These are phyloP conservation scores for Malurus elegans DNA, from an alignment of 2,113 vertebrate genomes.

Conservation along the genomic window DNA sequence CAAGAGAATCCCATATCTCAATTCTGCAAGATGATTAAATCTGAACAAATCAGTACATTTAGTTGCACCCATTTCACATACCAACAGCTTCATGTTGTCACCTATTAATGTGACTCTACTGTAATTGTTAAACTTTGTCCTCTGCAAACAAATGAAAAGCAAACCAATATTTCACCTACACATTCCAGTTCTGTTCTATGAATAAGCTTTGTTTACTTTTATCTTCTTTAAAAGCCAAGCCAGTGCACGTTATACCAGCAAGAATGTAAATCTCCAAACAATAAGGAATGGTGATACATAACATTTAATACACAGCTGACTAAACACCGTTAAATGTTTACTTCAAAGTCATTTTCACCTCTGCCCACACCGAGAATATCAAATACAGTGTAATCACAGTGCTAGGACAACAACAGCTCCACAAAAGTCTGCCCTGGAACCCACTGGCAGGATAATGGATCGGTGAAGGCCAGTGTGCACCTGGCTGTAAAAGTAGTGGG, in stretches of 20 bases:
- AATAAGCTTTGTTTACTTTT: not conserved
- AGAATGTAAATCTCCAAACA: constrained; percentile 10
- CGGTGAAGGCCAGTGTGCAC: not conserved
- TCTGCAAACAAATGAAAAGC: not conserved
- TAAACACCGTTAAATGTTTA: not conserved
- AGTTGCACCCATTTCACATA: not conserved
- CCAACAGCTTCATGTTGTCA: not conserved
- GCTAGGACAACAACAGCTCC: not conserved
- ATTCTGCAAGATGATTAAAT: not conserved
- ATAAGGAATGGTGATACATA: not conserved
- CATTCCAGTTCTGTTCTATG: not conserved
- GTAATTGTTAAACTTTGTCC: not conserved
- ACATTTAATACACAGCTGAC: not conserved
- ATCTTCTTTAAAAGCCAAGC: not conserved
- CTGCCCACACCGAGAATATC: not conserved
- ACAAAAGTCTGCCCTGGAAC: not conserved
- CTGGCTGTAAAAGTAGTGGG: not conserved
- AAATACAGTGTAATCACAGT: not conserved
- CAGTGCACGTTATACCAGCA: not conserved
- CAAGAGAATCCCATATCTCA: not conserved
- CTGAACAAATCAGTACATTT: not conserved
- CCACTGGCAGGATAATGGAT: not conserved
- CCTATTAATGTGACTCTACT: not conserved
- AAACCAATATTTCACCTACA: not conserved
- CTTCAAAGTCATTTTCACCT: constrained; percentile 12